Evolutionary conservation across 2,113 vertebrate species (phyloP).

Genomic region (Gorsachius goisagi): DNA sequence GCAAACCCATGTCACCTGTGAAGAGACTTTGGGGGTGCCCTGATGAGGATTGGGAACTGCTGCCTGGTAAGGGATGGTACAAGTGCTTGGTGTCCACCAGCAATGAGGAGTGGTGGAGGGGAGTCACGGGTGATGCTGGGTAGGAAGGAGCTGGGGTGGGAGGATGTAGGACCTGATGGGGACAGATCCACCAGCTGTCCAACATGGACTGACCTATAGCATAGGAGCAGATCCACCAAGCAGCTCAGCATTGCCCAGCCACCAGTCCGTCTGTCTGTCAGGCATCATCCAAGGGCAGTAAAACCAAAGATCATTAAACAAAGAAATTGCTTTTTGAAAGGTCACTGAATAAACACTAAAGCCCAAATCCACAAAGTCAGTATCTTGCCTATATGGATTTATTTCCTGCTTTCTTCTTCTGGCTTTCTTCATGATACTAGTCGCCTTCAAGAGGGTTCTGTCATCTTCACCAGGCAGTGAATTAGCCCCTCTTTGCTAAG

Average conservation of each 20-base stretch:
- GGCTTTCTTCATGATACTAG: not conserved
- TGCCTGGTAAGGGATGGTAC: not conserved
- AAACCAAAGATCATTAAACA: not conserved
- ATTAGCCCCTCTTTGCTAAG: not conserved
- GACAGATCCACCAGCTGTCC: not conserved
- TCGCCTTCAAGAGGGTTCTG: not conserved
- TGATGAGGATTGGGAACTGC: rapidly evolving
- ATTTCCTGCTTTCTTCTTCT: not conserved
- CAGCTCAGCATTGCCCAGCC: not conserved
- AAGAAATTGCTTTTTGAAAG: not conserved
- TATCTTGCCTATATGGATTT: not conserved
- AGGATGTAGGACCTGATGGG: not conserved
- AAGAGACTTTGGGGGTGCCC: not conserved
- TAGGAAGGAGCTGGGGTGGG: not conserved
- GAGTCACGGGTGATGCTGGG: not conserved
- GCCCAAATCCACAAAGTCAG: not conserved
- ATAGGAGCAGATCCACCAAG: not conserved
- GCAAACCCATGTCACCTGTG: not conserved
- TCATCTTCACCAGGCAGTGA: not conserved
- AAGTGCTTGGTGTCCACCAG: not conserved
- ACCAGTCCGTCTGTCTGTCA: not conserved
- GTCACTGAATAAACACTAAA: not conserved
- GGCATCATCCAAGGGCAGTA: not conserved
- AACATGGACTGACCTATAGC: rapidly evolving
- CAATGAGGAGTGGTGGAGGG: not conserved